Evolutionary conservation across 2,113 vertebrate species (phyloP), one percentile per base, ranked within the genome.

Genomic region (Bathybates hornii): DNA sequence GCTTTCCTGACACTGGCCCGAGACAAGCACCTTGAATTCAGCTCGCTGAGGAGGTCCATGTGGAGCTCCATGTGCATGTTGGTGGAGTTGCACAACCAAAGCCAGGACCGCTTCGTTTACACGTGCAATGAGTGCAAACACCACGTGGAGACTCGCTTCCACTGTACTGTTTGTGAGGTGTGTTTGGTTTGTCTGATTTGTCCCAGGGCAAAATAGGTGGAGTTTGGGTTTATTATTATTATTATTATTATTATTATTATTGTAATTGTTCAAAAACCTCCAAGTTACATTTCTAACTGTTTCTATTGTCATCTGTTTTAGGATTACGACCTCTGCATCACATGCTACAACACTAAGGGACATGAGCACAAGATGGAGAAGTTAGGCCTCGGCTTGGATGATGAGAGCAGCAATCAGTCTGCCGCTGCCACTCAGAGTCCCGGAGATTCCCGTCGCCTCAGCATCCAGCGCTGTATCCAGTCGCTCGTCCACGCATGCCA

Each of bases 301-400:
- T 11, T n/a, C 79, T 17, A 3, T 7, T 84, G 6, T 11, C n/a
- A 13, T 57, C 32, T 45, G 19, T 79, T 16, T 12, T 91, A 99
- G 99, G 99, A 99, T 95, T 99, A 99, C 6, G 99, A 99, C 91
- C 96, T 99, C 93, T 99, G 99, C 94, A 98, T 99, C 96, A 98
- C 97, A 79, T 99, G 99, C 93, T 99, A 99, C 95, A 98, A 97
- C 97, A 97, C 96, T 95, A 99, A 99, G 95, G 97, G 97, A 89
- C 99, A 99, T 2, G 97, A 98, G 93, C 99, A 99, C 96, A 99
- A 98, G 96, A 99, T 99, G 99, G 99, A 99, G 93, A 99, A 99
- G 92, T 87, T 99, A 66, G 99, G 99, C 81, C 97, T 99, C 0
- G 99, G 99, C 83, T 94, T 99, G 85, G 99, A 99, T 14, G 99